Evolutionary conservation across 2,113 vertebrate genomes (phyloP).

Genomic region (Nanger granti): DNA sequence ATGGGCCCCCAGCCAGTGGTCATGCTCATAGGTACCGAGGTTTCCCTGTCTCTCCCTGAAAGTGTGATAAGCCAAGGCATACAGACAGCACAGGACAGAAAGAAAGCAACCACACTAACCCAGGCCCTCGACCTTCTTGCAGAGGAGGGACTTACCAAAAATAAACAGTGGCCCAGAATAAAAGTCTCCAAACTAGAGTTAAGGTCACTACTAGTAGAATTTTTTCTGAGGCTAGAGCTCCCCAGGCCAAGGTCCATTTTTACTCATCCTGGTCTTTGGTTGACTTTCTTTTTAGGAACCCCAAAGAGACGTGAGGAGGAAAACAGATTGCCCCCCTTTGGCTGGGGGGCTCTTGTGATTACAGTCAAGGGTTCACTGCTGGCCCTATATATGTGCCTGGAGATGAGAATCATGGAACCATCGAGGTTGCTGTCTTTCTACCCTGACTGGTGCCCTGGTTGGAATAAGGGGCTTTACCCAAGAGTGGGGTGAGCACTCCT

Average conservation of each 20-base stretch:
- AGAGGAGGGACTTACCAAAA: conserved; percentile 48
- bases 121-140: conserved; percentile 26
- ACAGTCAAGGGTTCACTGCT: neutral
- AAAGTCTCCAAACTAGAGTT: neutral
- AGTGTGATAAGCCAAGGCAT: neutral
- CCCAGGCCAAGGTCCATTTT: neutral
- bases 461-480: neutral
- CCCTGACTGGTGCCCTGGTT: neutral
- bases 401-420: neutral
- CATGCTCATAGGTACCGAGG: neutral
- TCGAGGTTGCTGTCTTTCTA: fast-evolving
- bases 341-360: neutral
- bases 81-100: neutral
- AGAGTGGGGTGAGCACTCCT: neutral
- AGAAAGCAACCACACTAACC: neutral
- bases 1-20: neutral
- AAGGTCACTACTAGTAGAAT: neutral
- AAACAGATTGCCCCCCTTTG: neutral
- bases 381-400: neutral
- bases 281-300: conserved; percentile 29
- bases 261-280: neutral
- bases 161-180: neutral
- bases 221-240: neutral
- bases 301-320: neutral
- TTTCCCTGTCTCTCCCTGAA: conserved; percentile 1